Evolutionary conservation across 30 jellyfish, hydroid and myxozoan genomes (phyloP).

Genomic region (Chrysaora quinquecirrha): DNA sequence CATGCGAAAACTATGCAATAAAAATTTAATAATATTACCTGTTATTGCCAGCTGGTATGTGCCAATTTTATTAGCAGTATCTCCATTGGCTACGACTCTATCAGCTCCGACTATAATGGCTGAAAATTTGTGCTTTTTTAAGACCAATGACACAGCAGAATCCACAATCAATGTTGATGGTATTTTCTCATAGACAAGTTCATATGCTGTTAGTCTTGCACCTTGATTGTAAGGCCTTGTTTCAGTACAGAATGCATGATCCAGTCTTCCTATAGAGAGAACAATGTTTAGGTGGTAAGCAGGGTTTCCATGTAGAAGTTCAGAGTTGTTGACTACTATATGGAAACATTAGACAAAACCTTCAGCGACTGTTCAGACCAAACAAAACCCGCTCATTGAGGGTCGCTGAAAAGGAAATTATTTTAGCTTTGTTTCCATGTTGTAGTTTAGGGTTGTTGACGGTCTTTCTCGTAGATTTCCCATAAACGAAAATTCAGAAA

Average conservation of each 20-base stretch:
- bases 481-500: too few relatives aligned
- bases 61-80: conserved; percentile 96
- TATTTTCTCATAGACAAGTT: conserved; percentile 77
- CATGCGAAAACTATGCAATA: too few relatives aligned
- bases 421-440: too few relatives aligned
- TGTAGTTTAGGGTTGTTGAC: too few relatives aligned
- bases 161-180: conserved; percentile 90
- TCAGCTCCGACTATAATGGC: conserved; percentile 98
- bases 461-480: too few relatives aligned
- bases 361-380: too few relatives aligned
- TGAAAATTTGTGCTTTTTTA: conserved; percentile 70
- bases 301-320: too few relatives aligned
- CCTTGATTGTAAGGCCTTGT: conserved; percentile 98
- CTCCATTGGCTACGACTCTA: conserved; percentile 95
- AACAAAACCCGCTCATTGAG: too few relatives aligned
- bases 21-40: too few relatives aligned
- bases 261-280: conserved; percentile 25
- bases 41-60: conserved; percentile 91
- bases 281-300: not conserved
- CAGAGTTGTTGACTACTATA: too few relatives aligned
- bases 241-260: conserved; percentile 92
- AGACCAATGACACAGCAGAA: conserved; percentile 86
- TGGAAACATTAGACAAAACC: too few relatives aligned
- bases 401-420: too few relatives aligned
- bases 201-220: conserved; percentile 94